phyloP scores from a whole-genome alignment of 2,888 invertebrate species.

The Ochropleura plecta region DNA sequence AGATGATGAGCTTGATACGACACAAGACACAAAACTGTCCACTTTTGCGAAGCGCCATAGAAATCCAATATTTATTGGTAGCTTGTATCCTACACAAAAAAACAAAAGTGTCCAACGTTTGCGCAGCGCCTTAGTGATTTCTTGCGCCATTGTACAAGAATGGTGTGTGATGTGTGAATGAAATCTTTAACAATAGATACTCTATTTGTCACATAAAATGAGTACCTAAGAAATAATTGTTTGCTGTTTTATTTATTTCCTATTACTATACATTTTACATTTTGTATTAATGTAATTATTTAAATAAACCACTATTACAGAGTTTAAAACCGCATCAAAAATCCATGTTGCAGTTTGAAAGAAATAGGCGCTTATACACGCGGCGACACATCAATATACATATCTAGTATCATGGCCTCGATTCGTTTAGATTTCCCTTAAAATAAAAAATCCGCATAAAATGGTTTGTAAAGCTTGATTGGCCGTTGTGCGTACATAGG shows the following conservation, averaged over 20 bases:
- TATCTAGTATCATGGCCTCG: too few relatives aligned
- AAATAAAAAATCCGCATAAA: too few relatives aligned
- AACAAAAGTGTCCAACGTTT: too few relatives aligned
- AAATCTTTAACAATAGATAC: neutral
- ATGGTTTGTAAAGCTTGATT: too few relatives aligned
- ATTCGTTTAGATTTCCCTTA: too few relatives aligned
- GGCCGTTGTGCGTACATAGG: too few relatives aligned
- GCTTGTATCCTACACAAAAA: too few relatives aligned
- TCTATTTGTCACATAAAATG: neutral
- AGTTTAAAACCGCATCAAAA: neutral
- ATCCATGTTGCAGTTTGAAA: neutral
- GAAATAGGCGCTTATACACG: neutral
- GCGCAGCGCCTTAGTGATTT: neutral
- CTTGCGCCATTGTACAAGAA: neutral
- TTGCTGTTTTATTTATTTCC: neutral
- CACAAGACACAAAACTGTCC: too few relatives aligned
- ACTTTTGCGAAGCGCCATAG: too few relatives aligned
- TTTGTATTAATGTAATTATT: neutral
- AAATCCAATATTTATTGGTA: too few relatives aligned
- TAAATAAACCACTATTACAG: neutral
- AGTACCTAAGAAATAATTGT: neutral
- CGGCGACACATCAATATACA: too few relatives aligned
- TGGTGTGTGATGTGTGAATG: neutral
- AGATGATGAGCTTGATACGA: too few relatives aligned
- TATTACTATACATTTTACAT: neutral